Evolutionary conservation across 2,113 vertebrate genomes (phyloP).

Genomic region (Aythya baeri): DNA sequence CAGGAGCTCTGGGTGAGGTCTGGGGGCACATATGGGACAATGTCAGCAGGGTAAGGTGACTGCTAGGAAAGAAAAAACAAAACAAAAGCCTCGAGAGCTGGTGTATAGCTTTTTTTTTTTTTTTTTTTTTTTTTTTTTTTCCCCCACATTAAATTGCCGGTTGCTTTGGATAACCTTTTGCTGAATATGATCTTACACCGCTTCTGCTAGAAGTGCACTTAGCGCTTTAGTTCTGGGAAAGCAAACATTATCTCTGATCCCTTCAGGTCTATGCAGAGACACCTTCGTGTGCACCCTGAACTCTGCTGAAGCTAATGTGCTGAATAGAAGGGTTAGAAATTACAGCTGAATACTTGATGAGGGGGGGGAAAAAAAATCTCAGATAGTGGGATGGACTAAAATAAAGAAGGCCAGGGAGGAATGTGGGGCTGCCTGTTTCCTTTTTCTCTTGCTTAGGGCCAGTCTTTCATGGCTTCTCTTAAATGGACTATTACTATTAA

Average conservation of each 20-base stretch:
- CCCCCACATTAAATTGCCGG: not conserved
- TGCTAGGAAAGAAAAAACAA: not conserved
- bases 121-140: not conserved
- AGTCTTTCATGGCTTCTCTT: not conserved
- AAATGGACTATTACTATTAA: not conserved
- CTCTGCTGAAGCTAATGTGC: not conserved
- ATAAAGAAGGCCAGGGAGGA: not conserved
- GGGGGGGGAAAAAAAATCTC: not conserved
- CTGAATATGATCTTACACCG: not conserved
- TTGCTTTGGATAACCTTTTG: not conserved
- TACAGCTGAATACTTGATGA: not conserved
- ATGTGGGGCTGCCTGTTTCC: not conserved
- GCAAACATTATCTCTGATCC: not conserved
- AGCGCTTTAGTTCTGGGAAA: not conserved
- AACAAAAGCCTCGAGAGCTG: not conserved
- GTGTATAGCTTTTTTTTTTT: not conserved
- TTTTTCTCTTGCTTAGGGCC: not conserved
- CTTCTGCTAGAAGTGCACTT: not conserved
- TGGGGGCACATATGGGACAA: not conserved
- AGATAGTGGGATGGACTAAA: not conserved
- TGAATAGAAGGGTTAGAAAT: not conserved
- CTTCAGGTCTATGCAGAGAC: too few relatives aligned
- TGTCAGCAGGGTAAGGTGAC: not conserved
- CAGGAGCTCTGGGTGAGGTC: not conserved
- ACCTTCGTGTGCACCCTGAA: not conserved